Conservation (phyloP, 2,797 vertebrate genomes). For the Carapus acus region DNA sequence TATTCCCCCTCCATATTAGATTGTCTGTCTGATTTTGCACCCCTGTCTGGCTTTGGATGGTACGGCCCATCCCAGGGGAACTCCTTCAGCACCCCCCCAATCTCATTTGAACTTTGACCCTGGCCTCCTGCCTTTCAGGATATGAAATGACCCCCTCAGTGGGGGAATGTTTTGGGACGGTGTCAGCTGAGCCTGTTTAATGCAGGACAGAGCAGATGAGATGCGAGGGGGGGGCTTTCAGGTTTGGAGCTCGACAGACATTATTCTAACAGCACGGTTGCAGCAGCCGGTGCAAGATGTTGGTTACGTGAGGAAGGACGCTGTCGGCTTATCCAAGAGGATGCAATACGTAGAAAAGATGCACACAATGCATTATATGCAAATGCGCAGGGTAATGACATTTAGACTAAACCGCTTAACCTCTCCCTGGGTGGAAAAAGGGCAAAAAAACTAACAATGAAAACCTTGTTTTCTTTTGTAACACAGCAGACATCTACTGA, state of each 20-base stretch:
- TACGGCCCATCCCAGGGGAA: slow-evolving; percentile 62
- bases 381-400: not conserved
- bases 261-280: not conserved
- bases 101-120: slow-evolving; percentile 73
- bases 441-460: too few relatives aligned
- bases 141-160: slow-evolving; percentile 63
- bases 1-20: slow-evolving; percentile 51
- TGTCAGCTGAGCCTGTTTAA: slow-evolving; percentile 43
- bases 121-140: slow-evolving; percentile 64
- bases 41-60: slow-evolving; percentile 69
- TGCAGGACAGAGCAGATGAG: slow-evolving; percentile 30
- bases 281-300: not conserved
- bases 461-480: too few relatives aligned
- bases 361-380: not conserved
- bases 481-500: too few relatives aligned
- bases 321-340: not conserved
- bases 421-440: too few relatives aligned
- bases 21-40: slow-evolving; percentile 56
- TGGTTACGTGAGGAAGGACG: not conserved
- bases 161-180: slow-evolving; percentile 48
- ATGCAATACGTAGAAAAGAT: not conserved
- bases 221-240: slow-evolving; percentile 25
- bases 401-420: too few relatives aligned
- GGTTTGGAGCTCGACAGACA: slow-evolving; percentile 20
- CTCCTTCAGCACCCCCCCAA: slow-evolving; percentile 28